phyloP scores from a whole-genome alignment of 2,797 vertebrate species.

The Hemitrygon akajei region DNA sequence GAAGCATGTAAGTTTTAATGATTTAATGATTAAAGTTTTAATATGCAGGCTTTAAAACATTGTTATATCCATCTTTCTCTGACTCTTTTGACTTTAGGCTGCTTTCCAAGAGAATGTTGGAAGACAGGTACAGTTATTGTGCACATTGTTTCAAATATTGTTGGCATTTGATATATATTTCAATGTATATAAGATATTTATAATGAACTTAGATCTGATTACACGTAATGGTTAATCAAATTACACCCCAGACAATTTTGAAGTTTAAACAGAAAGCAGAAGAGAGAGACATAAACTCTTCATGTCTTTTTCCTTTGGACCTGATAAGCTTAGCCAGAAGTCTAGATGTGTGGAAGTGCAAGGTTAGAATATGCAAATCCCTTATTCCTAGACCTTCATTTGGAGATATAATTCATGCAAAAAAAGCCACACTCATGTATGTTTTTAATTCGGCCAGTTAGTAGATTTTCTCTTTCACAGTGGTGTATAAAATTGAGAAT shows the following conservation, averaged over 20 bases:
- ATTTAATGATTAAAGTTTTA: neutral
- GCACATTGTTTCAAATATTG: neutral
- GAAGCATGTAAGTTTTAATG: neutral
- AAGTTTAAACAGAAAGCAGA: neutral
- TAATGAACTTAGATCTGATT: neutral
- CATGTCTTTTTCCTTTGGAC: neutral
- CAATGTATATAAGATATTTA: neutral
- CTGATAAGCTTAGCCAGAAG: neutral
- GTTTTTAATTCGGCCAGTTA: neutral
- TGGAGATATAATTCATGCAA: neutral
- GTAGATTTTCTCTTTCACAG: neutral
- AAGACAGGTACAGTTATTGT: conserved; percentile 77
- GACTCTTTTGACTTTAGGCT: conserved; percentile 65
- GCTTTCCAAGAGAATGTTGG: conserved; percentile 99
- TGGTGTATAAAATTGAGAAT: neutral
- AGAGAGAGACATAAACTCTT: neutral
- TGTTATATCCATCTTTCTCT: neutral
- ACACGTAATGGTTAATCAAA: neutral
- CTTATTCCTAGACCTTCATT: too few relatives aligned
- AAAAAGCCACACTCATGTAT: neutral
- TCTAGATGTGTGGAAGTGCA: neutral
- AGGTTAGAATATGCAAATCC: neutral
- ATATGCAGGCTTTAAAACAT: neutral
- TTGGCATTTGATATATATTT: neutral
- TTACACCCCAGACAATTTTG: neutral